Base-by-base conservation (phyloP, 2,113 vertebrate species). In the Anseranas semipalmata region DNA sequence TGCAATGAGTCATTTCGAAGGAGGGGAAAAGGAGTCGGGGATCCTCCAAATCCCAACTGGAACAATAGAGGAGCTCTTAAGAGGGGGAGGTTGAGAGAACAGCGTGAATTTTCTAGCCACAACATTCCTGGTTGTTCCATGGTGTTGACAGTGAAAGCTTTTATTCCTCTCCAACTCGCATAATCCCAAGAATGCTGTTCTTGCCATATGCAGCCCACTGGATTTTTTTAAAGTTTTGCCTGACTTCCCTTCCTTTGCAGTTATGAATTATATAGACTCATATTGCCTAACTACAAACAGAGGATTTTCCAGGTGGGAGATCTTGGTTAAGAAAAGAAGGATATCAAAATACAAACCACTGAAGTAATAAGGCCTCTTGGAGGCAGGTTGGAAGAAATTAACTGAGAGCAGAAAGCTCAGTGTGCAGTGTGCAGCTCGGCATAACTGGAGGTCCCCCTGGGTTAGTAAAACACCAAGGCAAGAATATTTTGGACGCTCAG, bases 221-320 rank as follows among this genome's bases (percentile, higher is more conserved):
- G 78, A 91, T 63, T 1, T 58, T 62, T 85, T 88, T 93, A 73
- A 77, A 65, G 71, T 74, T 90, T 73, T 90, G 84, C 74, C 76
- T 95, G 92, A 60, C 85, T 92, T 93, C 92, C 60, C 73, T 94
- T 92, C 90, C 95, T 94, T 91, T 81, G 90, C 90, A 90, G 93
- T 96, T 93, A 81, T 95, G 96, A 97, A 87, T 98, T 95, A 96
- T 60, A 73, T 30, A 92, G 91, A 87, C 72, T 62, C 48, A 13
- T 71, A 68, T 71, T 86, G 85, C 94, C 96, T 96, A 96, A 96
- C 93, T 96, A 62, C 92, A 96, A 94, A 91, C 95, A 96, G 85
- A 95, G 94, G 85, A 50, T 96, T 97, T 98, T 96, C 97, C 97
- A 98, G 95, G 95, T 98, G 94, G 96, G 93, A 87, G 90, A 95